A percentile compares a stretch with the other conserved stretches of the same genome.
phyloP scores from a whole-genome alignment of 2,888 invertebrate genomes.

The Crocallis elinguaria region DNA sequence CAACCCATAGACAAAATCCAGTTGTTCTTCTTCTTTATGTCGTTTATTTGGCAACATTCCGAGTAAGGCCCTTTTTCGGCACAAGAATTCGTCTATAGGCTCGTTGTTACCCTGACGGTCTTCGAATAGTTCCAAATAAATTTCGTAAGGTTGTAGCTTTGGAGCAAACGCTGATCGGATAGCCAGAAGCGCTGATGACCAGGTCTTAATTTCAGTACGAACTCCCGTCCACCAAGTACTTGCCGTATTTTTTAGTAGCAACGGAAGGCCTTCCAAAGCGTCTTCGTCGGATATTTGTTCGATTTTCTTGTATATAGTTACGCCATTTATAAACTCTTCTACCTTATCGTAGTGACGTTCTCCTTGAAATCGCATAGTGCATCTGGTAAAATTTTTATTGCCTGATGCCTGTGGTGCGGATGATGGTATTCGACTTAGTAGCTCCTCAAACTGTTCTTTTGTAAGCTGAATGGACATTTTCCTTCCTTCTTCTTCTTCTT shows the following conservation, averaged over 20 bases:
- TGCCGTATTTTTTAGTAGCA: slow-evolving; percentile 1
- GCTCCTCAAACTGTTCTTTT: not conserved
- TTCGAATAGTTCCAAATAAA: slow-evolving; percentile 2
- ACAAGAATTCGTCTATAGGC: slow-evolving; percentile 1
- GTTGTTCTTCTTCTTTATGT: slow-evolving; percentile 11
- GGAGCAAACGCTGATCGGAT: slow-evolving; percentile 9
- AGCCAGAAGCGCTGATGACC: not conserved
- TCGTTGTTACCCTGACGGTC: not conserved
- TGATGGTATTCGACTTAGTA: not conserved
- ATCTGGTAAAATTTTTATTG: slow-evolving; percentile 2
- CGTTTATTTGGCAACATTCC: not conserved
- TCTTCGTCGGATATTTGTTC: slow-evolving; percentile 3
- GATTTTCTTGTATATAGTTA: slow-evolving; percentile 5
- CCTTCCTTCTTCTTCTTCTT: no score
- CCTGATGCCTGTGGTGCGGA: not conserved
- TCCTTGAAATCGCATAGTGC: not conserved
- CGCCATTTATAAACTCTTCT: not conserved
- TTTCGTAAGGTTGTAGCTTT: slow-evolving; percentile 5
- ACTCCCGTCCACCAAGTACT: slow-evolving; percentile 12
- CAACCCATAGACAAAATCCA: slow-evolving; percentile 8
- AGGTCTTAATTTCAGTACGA: slow-evolving; percentile 5
- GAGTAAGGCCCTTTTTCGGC: not conserved
- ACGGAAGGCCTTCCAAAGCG: slow-evolving; percentile 1
- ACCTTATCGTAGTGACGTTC: not conserved
- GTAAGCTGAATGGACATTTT: no score